phyloP scores from a whole-genome alignment of 2,113 vertebrate species.

The Gallinago media region DNA sequence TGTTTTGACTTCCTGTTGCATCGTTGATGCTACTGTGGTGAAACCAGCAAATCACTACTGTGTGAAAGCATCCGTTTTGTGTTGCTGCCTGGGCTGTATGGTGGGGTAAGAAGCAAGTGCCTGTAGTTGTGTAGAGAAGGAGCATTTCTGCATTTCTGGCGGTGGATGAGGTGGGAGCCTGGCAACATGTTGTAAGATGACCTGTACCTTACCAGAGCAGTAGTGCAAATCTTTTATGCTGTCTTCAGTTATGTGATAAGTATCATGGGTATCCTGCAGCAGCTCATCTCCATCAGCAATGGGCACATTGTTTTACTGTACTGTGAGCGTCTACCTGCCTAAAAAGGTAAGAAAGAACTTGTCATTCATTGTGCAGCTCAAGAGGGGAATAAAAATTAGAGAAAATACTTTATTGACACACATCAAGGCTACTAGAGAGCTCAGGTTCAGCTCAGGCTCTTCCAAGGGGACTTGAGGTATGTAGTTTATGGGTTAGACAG shows the following conservation, averaged over 20 bases:
- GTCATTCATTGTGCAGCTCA: not conserved
- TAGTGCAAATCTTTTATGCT: not conserved
- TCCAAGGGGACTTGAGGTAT: not conserved
- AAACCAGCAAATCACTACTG: fast-evolving
- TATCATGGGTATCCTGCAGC: not conserved
- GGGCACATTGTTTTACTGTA: not conserved
- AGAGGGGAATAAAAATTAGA: not conserved
- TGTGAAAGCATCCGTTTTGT: fast-evolving
- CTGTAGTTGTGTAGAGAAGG: not conserved
- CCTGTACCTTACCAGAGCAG: not conserved
- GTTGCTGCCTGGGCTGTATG: not conserved
- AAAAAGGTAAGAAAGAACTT: not conserved
- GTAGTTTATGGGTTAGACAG: not conserved
- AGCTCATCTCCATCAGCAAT: not conserved
- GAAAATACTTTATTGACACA: not conserved
- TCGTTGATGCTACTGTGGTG: fast-evolving
- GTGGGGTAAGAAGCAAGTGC: not conserved
- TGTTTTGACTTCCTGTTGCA: not conserved
- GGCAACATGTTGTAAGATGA: not conserved
- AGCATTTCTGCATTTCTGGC: fast-evolving
- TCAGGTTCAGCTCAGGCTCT: not conserved
- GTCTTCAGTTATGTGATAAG: not conserved
- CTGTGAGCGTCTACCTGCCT: not conserved
- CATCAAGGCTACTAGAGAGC: not conserved
- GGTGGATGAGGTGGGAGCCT: not conserved